Conservation (phyloP, 2,113 vertebrate genomes). For the Callorhinus ursinus region DNA sequence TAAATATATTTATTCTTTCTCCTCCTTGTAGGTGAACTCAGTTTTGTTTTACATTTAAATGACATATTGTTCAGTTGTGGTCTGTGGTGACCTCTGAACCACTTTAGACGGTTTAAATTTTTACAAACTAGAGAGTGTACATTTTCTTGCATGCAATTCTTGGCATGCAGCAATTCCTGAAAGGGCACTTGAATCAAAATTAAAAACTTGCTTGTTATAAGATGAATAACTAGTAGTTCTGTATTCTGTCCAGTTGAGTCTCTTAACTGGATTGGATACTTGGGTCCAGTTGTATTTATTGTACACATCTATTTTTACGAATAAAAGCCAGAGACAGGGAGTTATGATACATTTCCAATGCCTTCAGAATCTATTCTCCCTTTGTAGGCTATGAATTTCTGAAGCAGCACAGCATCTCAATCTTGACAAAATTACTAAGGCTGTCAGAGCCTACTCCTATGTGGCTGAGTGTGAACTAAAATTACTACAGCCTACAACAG, state of each 20-base stretch:
- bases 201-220: background rate
- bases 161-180: conserved; percentile 11
- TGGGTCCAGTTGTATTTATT: background rate
- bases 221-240: background rate
- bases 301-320: conserved; percentile 10
- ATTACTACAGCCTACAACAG: background rate
- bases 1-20: conserved; percentile 60
- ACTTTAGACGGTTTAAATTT: conserved; percentile 35
- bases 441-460: conserved; percentile 12
- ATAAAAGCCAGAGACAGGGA: background rate
- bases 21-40: background rate
- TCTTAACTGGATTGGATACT: background rate
- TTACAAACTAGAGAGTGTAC: background rate
- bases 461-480: background rate
- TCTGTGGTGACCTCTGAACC: conserved; percentile 34
- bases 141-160: background rate
- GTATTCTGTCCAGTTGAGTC: background rate
- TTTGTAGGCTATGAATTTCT: conserved; percentile 53
- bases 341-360: background rate
- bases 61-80: background rate
- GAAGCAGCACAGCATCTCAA: conserved; percentile 44
- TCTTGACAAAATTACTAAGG: conserved; percentile 54
- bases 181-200: conserved; percentile 20
- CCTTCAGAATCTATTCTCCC: background rate
- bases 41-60: conserved; percentile 66